Evolutionary conservation across 1,140 invertebrate species (phyloP), one percentile per base, ranked within the genome.

Genomic region (Trinorchestia longiramus): DNA sequence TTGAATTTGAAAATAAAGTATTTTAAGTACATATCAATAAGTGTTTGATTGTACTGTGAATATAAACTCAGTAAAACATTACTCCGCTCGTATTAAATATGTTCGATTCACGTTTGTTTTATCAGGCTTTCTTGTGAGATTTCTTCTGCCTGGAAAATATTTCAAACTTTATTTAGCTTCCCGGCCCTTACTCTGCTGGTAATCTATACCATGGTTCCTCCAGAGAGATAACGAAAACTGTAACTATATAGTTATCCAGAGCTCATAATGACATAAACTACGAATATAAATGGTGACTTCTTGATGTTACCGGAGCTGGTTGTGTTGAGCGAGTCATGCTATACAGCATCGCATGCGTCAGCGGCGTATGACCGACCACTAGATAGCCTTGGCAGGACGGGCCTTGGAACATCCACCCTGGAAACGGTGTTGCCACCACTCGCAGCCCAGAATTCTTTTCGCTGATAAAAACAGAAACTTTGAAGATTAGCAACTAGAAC

Each of bases 371-470:
- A 41, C 88, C n/a, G 43, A 41, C 88, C 88, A 90, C 88, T 41
- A 36, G 88, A 90, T 90, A 90, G 88, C 88, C 41, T 90, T 90
- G 88, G 43, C n/a, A 90, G 62, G 62, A 77, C 62, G 28, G 15
- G 28, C 62, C 62, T 77, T 36, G 15, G 62, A 28, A 77, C 36
- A 77, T 28, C 62, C 28, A 77, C 62, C 62, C 28, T 53, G 47
- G 47, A 53, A 53, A 53, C 62, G 62, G 62, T 77, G 62, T 77
- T 77, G 62, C 62, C 62, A 36, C 8, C 62, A 19, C 62, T 36
- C 28, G 62, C 11, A 77, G 36, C 62, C 15, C 62, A 77, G 62
- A 77, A 77, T 77, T 77, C 62, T 77, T 77, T 11, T 77, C 62
- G 1, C 1, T 36, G 1, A 23, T 77, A 36, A 77, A 77, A 77